Conservation (phyloP, 2,797 vertebrate species). For the Leucoraja ocellata region DNA sequence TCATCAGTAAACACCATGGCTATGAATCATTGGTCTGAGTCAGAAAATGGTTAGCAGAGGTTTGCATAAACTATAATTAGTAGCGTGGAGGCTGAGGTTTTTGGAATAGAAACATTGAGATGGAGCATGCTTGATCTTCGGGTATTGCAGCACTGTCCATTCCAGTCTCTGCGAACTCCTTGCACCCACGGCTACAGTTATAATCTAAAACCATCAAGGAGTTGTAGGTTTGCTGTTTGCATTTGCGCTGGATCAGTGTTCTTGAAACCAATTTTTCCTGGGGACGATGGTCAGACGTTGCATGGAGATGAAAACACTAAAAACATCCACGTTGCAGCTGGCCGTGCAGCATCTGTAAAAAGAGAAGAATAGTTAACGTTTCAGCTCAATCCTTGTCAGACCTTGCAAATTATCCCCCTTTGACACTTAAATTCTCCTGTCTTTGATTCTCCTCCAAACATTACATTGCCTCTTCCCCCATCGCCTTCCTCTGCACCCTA, state of each 20-base stretch:
- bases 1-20: background rate
- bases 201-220: background rate
- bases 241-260: background rate
- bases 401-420: no score
- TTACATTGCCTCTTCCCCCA: no score
- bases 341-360: no score
- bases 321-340: no score
- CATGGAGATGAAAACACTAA: background rate
- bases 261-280: background rate
- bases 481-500: no score
- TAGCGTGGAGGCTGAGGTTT: background rate
- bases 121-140: background rate
- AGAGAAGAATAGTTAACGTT: no score
- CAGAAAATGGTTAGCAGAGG: background rate
- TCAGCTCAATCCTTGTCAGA: no score
- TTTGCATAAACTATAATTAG: background rate
- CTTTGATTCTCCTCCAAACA: no score
- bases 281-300: background rate
- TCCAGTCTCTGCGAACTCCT: background rate
- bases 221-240: background rate
- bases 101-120: background rate
- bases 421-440: no score
- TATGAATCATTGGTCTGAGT: background rate
- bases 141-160: no score
- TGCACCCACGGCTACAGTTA: background rate